A percentile compares a stretch with the other conserved stretches of the same genome.
Evolutionary conservation across 2,888 invertebrate species (phyloP).

Genomic region (Hylaea fasciaria): DNA sequence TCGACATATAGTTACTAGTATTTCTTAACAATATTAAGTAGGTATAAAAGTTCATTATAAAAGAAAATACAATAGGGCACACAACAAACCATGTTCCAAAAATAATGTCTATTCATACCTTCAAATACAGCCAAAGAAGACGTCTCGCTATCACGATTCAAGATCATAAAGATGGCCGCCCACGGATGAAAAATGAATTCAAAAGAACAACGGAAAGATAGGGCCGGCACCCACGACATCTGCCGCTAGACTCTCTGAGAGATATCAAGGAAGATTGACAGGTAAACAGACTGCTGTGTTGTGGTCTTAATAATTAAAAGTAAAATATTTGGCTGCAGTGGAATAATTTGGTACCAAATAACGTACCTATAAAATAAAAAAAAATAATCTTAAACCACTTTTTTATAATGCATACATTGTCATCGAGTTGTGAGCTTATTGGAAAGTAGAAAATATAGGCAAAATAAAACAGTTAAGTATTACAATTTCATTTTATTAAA

Average conservation of each 20-base stretch:
- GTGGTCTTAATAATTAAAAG: slow-evolving; percentile 1
- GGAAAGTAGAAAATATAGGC: too few species aligned
- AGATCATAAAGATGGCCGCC: slow-evolving; percentile 16
- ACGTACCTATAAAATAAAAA: neutral
- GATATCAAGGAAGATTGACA: slow-evolving; percentile 28
- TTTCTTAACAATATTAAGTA: too few species aligned
- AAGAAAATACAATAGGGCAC: too few species aligned
- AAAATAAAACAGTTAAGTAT: neutral
- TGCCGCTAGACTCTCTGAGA: slow-evolving; percentile 12
- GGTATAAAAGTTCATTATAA: too few species aligned
- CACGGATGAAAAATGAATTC: slow-evolving; percentile 30
- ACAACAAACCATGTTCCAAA: neutral
- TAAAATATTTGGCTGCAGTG: neutral
- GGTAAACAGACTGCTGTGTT: slow-evolving; percentile 1
- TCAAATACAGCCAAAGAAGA: neutral
- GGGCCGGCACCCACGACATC: slow-evolving; percentile 13
- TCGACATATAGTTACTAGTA: too few species aligned
- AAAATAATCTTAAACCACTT: too few species aligned
- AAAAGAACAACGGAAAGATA: slow-evolving; percentile 23
- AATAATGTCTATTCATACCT: neutral
- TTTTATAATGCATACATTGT: too few species aligned
- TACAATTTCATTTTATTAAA: neutral
- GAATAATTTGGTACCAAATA: too few species aligned
- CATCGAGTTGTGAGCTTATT: too few species aligned
- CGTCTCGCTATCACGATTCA: slow-evolving; percentile 3